These are phyloP conservation scores for Cromileptes altivelis DNA, from an alignment of 2,113 vertebrate genomes.

Conservation along the genomic window DNA sequence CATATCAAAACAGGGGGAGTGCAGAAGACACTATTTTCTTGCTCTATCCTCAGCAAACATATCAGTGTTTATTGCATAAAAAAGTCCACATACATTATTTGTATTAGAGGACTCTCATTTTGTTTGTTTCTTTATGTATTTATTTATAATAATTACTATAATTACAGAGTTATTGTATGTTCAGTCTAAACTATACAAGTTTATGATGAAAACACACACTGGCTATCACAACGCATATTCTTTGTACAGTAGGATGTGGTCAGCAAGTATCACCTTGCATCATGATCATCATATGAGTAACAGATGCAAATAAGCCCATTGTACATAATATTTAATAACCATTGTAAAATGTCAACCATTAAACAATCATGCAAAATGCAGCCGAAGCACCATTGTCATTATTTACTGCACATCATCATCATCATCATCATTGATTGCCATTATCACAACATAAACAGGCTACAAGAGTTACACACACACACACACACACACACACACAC, in stretches of 20 bases:
- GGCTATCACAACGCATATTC: not conserved
- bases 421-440: not conserved
- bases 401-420: not conserved
- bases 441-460: not conserved
- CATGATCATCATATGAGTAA: not conserved
- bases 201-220: not conserved
- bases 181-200: not conserved
- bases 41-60: too few relatives aligned
- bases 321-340: not conserved
- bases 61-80: too few relatives aligned
- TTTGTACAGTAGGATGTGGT: not conserved
- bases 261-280: not conserved
- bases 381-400: not conserved
- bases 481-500: not conserved
- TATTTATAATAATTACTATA: too few relatives aligned
- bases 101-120: too few relatives aligned
- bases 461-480: not conserved
- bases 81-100: too few relatives aligned
- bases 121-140: too few relatives aligned
- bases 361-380: not conserved
- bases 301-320: not conserved
- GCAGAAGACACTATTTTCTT: too few relatives aligned
- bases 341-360: not conserved
- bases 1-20: not conserved
- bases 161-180: too few relatives aligned